These are phyloP conservation scores for Dioctria rufipes DNA, from an alignment of 2,888 invertebrate species.

Conservation along the genomic window DNA sequence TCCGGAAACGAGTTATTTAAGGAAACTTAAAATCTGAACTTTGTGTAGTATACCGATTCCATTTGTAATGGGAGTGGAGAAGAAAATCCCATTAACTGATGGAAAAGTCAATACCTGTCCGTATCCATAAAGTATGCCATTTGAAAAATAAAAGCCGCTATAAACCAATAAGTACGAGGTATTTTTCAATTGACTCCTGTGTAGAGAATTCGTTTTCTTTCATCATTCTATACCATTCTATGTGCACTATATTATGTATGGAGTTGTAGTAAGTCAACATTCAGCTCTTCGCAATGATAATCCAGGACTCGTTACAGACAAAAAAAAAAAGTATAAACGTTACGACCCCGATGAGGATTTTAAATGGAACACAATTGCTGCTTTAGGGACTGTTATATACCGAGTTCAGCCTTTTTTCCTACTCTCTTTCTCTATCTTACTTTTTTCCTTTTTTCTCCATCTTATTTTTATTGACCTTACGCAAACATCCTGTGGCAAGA, in stretches of 20 bases:
- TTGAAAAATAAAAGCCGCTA: slow-evolving; percentile 34
- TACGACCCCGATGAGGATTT: background rate
- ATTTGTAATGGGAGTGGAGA: background rate
- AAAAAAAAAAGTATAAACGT: background rate
- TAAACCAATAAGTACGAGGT: slow-evolving; percentile 30
- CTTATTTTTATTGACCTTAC: slow-evolving; percentile 31
- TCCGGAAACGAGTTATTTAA: slow-evolving; percentile 2
- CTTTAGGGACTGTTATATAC: background rate
- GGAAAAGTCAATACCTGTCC: slow-evolving; percentile 45
- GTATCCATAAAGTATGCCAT: slow-evolving; percentile 35
- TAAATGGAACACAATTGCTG: slow-evolving; percentile 6
- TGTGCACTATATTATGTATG: too few species aligned
- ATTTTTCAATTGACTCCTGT: too few species aligned
- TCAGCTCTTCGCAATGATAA: too few species aligned
- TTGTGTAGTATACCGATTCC: background rate
- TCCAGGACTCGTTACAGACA: too few species aligned
- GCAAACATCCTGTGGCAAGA: slow-evolving; percentile 12
- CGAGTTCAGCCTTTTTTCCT: background rate
- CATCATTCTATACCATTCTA: too few species aligned
- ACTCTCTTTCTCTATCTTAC: background rate
- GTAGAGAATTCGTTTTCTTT: too few species aligned
- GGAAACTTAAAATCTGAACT: slow-evolving; percentile 11
- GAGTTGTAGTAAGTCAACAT: too few species aligned
- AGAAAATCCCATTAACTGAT: slow-evolving; percentile 25
- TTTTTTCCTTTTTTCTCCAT: background rate